Percentiles rank a stretch among this genome's conserved stretches.
Evolutionary conservation across 2,797 vertebrate genomes (phyloP).

Genomic region (Pseudotriccus pelzelni): DNA sequence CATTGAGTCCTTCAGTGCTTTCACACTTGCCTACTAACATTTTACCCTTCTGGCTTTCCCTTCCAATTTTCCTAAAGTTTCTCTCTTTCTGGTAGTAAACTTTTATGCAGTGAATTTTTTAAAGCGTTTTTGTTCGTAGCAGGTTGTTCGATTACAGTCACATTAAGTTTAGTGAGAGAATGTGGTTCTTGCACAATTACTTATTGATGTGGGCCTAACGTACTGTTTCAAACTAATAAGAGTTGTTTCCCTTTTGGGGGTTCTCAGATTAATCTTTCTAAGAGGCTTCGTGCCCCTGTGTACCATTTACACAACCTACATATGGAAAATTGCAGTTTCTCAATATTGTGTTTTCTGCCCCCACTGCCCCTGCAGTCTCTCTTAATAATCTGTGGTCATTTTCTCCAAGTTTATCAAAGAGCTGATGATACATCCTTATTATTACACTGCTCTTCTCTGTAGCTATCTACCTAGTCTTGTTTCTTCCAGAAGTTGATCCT

Average conservation of each 20-base stretch:
- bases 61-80: not conserved
- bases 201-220: slow-evolving; percentile 23
- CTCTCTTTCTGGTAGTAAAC: not conserved
- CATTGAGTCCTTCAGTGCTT: not conserved
- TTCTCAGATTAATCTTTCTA: slow-evolving; percentile 25
- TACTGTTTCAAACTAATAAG: not conserved
- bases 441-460: not conserved
- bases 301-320: slow-evolving; percentile 16
- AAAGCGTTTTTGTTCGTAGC: not conserved
- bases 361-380: not conserved
- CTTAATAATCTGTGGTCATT: not conserved
- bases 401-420: not conserved
- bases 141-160: not conserved
- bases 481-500: not conserved
- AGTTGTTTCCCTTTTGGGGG: not conserved
- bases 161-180: not conserved
- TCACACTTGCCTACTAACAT: not conserved
- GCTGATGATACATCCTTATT: not conserved
- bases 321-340: not conserved
- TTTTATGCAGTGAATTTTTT: not conserved
- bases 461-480: not conserved
- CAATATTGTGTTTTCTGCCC: not conserved
- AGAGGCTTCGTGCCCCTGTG: not conserved
- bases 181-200: not conserved
- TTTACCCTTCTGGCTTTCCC: not conserved